Percentiles rank a stretch among this genome's conserved stretches.
These are phyloP conservation scores for Hetaerina titia DNA, from an alignment of 2,888 invertebrate species.

Conservation along the genomic window DNA sequence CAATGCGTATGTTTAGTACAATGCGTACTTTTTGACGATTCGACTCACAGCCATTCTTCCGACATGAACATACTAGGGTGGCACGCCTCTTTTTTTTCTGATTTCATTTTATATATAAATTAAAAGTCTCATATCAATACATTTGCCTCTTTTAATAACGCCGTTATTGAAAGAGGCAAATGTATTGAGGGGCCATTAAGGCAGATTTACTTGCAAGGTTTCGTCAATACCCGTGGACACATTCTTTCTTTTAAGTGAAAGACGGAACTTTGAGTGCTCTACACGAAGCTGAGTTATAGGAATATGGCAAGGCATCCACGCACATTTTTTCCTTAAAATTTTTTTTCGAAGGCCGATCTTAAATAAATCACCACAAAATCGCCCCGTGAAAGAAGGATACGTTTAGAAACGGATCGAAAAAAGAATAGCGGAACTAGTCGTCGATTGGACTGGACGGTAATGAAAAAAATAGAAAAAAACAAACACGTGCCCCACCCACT, in stretches of 20 bases:
- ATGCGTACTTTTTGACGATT: no score
- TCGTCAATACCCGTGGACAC: no score
- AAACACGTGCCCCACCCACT: background rate
- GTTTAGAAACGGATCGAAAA: background rate
- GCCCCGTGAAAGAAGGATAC: background rate
- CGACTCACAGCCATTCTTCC: no score
- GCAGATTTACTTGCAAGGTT: no score
- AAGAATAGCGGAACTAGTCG: background rate
- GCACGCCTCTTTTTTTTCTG: no score
- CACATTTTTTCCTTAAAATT: background rate
- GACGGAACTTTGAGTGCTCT: background rate
- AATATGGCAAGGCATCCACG: background rate
- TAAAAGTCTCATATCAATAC: no score
- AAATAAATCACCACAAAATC: slow-evolving; percentile 6
- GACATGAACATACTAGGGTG: no score
- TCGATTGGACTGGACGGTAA: background rate
- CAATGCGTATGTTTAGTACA: no score
- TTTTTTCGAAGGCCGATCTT: background rate
- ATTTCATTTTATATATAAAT: no score
- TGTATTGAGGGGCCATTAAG: no score
- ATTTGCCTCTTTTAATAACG: no score
- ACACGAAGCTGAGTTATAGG: background rate
- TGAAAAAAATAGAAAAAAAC: background rate
- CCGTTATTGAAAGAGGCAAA: no score
- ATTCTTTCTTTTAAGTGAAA: background rate